These are phyloP conservation scores for Coilia nasus DNA, from an alignment of 2,797 vertebrate genomes.

Conservation along the genomic window DNA sequence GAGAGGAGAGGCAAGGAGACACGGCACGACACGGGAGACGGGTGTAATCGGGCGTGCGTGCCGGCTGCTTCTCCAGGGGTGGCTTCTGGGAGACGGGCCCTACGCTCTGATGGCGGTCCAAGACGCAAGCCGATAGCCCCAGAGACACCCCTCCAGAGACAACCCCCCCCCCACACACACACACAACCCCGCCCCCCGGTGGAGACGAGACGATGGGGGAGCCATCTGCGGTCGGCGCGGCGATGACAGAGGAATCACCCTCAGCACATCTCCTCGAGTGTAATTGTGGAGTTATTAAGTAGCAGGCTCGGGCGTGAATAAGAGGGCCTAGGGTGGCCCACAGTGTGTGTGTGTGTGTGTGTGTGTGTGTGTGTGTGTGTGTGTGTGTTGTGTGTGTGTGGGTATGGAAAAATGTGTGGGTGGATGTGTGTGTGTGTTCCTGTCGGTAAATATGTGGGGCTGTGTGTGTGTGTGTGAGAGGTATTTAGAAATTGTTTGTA, in stretches of 20 bases:
- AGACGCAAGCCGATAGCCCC: constrained; percentile 68
- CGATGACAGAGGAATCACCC: constrained; percentile 72
- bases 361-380: constrained; percentile 1
- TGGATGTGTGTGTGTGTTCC: constrained; percentile 2
- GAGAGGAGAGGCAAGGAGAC: not conserved
- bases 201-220: constrained; percentile 57
- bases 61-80: constrained; percentile 20
- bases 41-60: no score
- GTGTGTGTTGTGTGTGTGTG: not conserved
- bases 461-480: constrained; percentile 20
- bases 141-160: not conserved
- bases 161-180: not conserved
- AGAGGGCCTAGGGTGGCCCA: not conserved
- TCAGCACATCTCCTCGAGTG: constrained; percentile 67
- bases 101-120: constrained; percentile 71
- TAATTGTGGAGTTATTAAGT: constrained; percentile 53
- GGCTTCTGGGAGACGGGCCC: constrained; percentile 47
- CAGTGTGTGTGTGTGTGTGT: not conserved
- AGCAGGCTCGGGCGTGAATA: constrained; percentile 50
- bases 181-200: no score
- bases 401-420: not conserved
- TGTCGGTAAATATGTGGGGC: not conserved
- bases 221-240: constrained; percentile 67
- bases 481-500: constrained; percentile 26
- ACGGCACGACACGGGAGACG: no score